These are phyloP conservation scores for Brachypodius melanocephalos DNA, from an alignment of 2,113 vertebrate genomes.

Conservation along the genomic window DNA sequence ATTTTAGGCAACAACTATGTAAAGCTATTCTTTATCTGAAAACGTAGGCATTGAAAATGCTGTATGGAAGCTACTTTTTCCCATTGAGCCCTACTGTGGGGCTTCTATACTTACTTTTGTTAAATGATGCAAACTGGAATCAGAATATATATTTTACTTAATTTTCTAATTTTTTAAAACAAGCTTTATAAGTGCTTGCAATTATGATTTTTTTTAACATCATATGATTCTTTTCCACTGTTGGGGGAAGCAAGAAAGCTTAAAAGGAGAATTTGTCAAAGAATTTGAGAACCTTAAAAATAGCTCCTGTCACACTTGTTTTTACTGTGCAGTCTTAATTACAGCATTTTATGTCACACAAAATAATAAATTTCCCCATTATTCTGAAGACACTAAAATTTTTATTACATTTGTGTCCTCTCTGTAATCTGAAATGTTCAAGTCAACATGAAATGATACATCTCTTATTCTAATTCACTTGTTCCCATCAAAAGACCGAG, in stretches of 20 bases:
- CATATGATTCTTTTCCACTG: background rate
- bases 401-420: background rate
- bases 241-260: background rate
- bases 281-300: background rate
- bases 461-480: background rate
- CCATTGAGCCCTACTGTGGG: background rate
- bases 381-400: background rate
- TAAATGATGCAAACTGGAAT: background rate
- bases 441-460: background rate
- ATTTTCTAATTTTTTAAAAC: background rate
- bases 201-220: background rate
- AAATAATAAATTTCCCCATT: background rate
- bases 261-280: background rate
- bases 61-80: background rate
- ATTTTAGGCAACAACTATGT: background rate
- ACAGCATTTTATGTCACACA: background rate
- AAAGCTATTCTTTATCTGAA: background rate
- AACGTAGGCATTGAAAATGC: background rate
- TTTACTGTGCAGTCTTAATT: background rate
- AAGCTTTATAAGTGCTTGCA: background rate
- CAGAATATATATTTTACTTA: background rate
- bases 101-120: background rate
- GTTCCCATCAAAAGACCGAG: background rate
- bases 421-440: background rate
- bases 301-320: background rate